Conservation (phyloP, 2,888 invertebrate genomes). For the Chorisops tibialis region DNA sequence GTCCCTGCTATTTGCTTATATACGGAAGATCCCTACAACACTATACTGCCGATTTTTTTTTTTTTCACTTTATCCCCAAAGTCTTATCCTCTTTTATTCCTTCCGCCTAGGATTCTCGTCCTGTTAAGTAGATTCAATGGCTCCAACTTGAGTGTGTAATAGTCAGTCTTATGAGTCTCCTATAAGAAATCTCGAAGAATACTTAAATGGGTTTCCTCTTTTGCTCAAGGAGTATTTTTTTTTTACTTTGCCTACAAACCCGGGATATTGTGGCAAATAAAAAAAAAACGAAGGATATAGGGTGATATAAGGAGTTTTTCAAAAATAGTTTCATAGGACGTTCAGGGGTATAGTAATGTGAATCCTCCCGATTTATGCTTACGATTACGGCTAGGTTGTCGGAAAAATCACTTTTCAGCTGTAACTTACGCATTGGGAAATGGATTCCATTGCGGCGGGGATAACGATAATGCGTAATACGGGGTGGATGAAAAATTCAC, state of each 20-base stretch:
- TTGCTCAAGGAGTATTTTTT: conserved; percentile 3
- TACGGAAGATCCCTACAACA: background rate
- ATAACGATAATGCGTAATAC: too few relatives aligned
- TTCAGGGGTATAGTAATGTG: too few relatives aligned
- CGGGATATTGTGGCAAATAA: too few relatives aligned
- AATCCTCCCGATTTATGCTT: too few relatives aligned
- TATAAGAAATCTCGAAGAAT: conserved; percentile 19
- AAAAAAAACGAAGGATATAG: too few relatives aligned
- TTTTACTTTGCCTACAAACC: conserved; percentile 6
- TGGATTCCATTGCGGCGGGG: too few relatives aligned
- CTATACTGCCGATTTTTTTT: background rate
- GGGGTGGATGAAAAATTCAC: too few relatives aligned
- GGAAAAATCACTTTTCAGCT: too few relatives aligned
- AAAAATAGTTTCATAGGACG: too few relatives aligned
- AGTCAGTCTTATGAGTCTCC: conserved; percentile 8
- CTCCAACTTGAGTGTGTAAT: conserved; percentile 24
- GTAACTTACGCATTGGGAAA: too few relatives aligned
- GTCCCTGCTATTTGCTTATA: conserved; percentile 6
- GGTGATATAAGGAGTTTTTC: too few relatives aligned
- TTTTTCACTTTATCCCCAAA: background rate
- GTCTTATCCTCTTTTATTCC: conserved; percentile 21
- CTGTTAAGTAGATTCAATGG: conserved; percentile 24
- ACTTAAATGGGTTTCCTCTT: conserved; percentile 20
- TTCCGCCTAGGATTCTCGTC: background rate
- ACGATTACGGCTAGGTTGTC: too few relatives aligned